Evolutionary conservation across 2,888 invertebrate genomes (phyloP), one percentile per base, ranked within the genome.

Genomic region (Eilema depressum): DNA sequence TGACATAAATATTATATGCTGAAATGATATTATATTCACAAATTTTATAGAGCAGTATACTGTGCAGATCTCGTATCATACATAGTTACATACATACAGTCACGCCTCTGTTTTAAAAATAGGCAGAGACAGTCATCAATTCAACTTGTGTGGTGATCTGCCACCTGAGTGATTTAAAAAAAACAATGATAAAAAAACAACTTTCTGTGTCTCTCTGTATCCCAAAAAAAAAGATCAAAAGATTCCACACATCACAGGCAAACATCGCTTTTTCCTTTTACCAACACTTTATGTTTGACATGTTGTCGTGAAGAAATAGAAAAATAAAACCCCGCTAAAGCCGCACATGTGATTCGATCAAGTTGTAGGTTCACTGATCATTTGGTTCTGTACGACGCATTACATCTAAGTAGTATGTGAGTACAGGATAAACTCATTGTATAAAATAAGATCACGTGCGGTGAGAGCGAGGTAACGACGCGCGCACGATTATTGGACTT

Each of bases 311-410:
- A 61, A 53, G 60, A 66, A 66, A 66, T 65, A 56, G 61, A 62
- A 41, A 62, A 56, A 56, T 61, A 61, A 65, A 66, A 66, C 26
- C 66, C 33, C 37, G 23, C 37, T 28, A 66, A 66, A 66, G 47
- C 60, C 65, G 28, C 60, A 70, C 20, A 26, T 59, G 71, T 66
- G 53, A 71, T 69, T 70, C 56, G 41, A 73, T 73, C 72, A 70
- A 61, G 25, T 69, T 61, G 28, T 64, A 63, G 64, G 61, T 26
- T 69, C 60, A 69, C 53, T 65, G 62, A 67, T 68, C 70, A 62
- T 56, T 33, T 61, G 17, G 65, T 28, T 69, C 28, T 41, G 61
- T 67, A 96, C 96, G 86, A 97, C 97, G 84, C 97, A 97, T 78
- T 96, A 96, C 37, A 93, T 94, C 66, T 79, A 73, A 75, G 70